These are phyloP conservation scores for Aphelocoma coerulescens DNA, from an alignment of 2,113 vertebrate species.

Conservation along the genomic window DNA sequence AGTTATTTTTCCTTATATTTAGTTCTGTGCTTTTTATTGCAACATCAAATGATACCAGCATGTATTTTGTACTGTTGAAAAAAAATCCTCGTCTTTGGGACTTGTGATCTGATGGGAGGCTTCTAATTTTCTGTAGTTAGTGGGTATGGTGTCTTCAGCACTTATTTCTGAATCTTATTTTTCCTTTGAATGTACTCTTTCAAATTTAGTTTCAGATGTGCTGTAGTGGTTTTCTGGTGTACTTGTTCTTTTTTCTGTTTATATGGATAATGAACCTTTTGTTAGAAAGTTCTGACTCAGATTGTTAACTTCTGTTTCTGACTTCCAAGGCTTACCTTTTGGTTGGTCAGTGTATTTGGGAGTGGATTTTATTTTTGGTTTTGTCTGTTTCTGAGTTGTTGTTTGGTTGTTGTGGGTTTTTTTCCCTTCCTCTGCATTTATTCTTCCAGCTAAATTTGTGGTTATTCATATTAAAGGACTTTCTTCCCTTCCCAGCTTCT, in stretches of 20 bases:
- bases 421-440: not conserved
- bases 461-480: not conserved
- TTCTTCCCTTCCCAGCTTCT: not conserved
- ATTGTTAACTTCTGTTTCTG: not conserved
- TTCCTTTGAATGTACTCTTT: not conserved
- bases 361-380: not conserved
- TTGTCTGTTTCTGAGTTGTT: not conserved
- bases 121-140: not conserved
- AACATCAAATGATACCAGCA: not conserved
- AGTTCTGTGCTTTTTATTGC: not conserved
- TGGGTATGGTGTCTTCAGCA: not conserved
- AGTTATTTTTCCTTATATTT: not conserved
- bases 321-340: not conserved
- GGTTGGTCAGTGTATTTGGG: not conserved
- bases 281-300: not conserved
- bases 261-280: not conserved
- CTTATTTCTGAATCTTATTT: not conserved
- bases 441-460: not conserved
- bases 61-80: not conserved
- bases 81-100: not conserved
- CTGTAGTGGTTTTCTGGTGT: not conserved
- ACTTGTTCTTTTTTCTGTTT: not conserved
- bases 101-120: not conserved
- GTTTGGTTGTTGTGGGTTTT: not conserved
- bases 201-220: not conserved